Conservation (phyloP, 64 coral and sea anemone species). For the Dendronephthya gigantea region DNA sequence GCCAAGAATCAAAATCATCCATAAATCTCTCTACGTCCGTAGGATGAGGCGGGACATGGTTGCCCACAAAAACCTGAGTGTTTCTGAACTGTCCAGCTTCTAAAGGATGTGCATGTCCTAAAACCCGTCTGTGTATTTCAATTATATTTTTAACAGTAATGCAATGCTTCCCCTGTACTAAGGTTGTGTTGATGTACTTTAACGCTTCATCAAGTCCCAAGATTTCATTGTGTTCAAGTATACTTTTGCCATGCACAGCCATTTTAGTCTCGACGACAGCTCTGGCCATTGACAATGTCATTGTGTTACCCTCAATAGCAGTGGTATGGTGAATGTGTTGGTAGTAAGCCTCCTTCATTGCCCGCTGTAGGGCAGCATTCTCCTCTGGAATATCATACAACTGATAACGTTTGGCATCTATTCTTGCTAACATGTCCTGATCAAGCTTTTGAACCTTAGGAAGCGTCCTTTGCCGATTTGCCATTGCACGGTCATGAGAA, state of each 20-base stretch:
- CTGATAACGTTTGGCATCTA: conserved; percentile 73
- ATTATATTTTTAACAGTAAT: conserved; percentile 67
- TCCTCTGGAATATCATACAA: conserved; percentile 64
- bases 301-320: conserved; percentile 98
- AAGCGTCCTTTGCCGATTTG: conserved; percentile 78
- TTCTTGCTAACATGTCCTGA: conserved; percentile 76
- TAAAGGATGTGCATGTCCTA: conserved; percentile 84
- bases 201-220: conserved; percentile 86
- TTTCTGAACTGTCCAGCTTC: conserved; percentile 75
- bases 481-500: conserved; percentile 47
- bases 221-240: conserved; percentile 92
- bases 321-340: conserved; percentile 97
- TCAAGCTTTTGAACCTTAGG: conserved; percentile 92
- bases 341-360: conserved; percentile 83
- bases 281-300: conserved; percentile 95
- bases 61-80: conserved; percentile 81
- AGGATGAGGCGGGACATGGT: conserved; percentile 76
- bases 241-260: conserved; percentile 86
- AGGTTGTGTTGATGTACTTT: conserved; percentile 77
- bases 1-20: conserved; percentile 79
- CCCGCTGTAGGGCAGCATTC: conserved; percentile 70
- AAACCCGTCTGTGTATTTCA: conserved; percentile 75
- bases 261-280: conserved; percentile 93
- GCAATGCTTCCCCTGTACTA: conserved; percentile 62
- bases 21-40: conserved; percentile 66